Base-by-base conservation (phyloP, 2,113 vertebrate genomes). In the Mormyrus iriodes region DNA sequence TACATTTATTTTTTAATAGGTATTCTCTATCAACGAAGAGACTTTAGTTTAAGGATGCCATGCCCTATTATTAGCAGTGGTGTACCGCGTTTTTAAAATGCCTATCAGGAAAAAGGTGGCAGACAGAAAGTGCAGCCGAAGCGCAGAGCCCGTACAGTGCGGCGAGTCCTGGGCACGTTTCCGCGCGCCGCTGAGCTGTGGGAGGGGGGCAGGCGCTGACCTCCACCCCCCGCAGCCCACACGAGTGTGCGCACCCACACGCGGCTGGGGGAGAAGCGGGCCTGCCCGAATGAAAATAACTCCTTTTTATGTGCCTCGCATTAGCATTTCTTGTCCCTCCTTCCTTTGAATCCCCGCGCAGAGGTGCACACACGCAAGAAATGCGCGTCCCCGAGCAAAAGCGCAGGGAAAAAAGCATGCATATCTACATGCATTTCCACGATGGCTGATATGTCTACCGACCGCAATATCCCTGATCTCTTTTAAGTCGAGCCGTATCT, bases 251-350 rank as follows among this genome's bases (percentile, higher is more conserved):
- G 85, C 85, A 42, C 51, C 51, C 85, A 55, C 85, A 86, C 51
- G 27, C 46, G 52, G n/a, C 46, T 31, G 49, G 48, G 48, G 48
- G n/a, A 31, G 17, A 7, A 4, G 10, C 5, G 15, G 85, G 13
- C 9, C 49, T 55, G 85, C 10, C n/a, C 35, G 85, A 86, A 52
- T 86, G 85, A 86, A 86, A 86, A 86, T 86, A 86, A 27, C 24
- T 39, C 4, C 44, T 51, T 86, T 86, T 86, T 39, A 53, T 86
- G 27, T 39, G 3, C 3, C 4, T 8, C 13, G 1, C 85, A 86
- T 86, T 86, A 39, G 27, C 85, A 86, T 86, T 42, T 53, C 49
- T 53, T 3, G 27, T 53, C 49, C 85, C 49, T 53, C 85, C 44
- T 39, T 31, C 48, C 85, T 86, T 55, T 86, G 48, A 53, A 53